A percentile compares a stretch with the other conserved stretches of the same genome.
These are phyloP conservation scores for Cydia splendana DNA, from an alignment of 1,140 invertebrate species.

Conservation along the genomic window DNA sequence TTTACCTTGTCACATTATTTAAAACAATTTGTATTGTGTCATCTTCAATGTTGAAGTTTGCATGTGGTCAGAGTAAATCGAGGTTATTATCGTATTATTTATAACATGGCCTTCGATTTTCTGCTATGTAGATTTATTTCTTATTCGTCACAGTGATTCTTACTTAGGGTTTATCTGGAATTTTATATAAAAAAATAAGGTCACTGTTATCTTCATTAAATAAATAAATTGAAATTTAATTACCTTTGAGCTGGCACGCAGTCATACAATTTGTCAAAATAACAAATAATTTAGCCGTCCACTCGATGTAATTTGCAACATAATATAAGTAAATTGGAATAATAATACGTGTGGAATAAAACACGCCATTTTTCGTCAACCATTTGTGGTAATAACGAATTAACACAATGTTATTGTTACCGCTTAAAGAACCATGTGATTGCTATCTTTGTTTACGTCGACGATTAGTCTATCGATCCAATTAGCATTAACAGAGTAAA, in stretches of 20 bases:
- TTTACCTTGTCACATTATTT: neutral
- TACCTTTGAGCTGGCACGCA: no score
- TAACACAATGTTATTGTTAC: neutral
- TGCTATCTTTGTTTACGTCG: neutral
- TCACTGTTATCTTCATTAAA: no score
- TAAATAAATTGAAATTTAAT: no score
- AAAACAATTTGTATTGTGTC: conserved; percentile 2
- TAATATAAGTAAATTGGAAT: neutral
- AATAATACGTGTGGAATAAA: neutral
- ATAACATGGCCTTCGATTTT: neutral
- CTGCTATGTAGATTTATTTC: neutral
- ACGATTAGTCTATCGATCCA: conserved; percentile 5
- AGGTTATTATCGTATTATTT: neutral
- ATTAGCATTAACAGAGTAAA: conserved; percentile 19
- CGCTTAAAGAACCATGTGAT: neutral
- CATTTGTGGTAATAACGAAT: neutral
- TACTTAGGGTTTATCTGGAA: no score
- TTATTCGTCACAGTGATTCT: neutral
- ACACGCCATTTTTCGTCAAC: neutral
- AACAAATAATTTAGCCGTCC: no score
- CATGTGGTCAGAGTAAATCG: neutral
- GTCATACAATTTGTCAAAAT: no score
- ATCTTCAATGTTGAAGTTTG: neutral
- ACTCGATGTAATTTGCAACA: neutral
- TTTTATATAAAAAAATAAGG: no score